Evolutionary conservation across 2,113 vertebrate species (phyloP).

Genomic region (Tupaia tana): DNA sequence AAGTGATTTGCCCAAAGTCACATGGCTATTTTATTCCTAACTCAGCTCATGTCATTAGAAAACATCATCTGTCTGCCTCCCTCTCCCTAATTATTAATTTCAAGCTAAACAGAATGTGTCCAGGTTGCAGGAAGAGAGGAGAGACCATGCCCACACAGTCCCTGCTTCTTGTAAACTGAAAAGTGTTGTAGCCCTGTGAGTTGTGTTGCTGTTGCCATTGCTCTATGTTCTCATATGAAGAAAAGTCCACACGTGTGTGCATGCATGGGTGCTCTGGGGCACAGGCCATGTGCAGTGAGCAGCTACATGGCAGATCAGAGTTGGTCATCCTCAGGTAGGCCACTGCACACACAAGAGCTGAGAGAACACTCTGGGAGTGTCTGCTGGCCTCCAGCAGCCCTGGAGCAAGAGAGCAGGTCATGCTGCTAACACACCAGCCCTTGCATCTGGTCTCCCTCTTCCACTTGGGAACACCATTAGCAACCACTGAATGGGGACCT

Average conservation of each 20-base stretch:
- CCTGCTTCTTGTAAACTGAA: background rate
- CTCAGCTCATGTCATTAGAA: background rate
- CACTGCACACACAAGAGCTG: background rate
- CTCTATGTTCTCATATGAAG: background rate
- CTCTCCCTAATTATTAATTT: background rate
- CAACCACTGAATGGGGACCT: background rate
- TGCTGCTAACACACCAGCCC: background rate
- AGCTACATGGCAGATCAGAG: background rate
- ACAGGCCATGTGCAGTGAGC: background rate
- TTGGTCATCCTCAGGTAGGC: background rate
- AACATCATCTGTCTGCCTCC: background rate
- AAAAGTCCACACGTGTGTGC: background rate
- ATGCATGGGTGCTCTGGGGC: background rate
- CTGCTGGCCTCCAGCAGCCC: background rate
- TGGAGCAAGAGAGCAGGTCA: background rate
- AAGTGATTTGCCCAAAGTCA: background rate
- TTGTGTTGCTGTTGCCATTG: background rate
- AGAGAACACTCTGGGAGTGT: background rate
- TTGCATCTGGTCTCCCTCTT: background rate
- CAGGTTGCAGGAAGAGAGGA: background rate
- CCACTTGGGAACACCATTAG: background rate
- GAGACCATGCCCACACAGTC: background rate
- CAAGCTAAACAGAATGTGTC: background rate
- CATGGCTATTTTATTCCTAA: background rate
- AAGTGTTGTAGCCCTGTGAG: accelerated